These are phyloP conservation scores for Cantharis lateralis DNA, from an alignment of 2,888 invertebrate genomes.

Conservation along the genomic window DNA sequence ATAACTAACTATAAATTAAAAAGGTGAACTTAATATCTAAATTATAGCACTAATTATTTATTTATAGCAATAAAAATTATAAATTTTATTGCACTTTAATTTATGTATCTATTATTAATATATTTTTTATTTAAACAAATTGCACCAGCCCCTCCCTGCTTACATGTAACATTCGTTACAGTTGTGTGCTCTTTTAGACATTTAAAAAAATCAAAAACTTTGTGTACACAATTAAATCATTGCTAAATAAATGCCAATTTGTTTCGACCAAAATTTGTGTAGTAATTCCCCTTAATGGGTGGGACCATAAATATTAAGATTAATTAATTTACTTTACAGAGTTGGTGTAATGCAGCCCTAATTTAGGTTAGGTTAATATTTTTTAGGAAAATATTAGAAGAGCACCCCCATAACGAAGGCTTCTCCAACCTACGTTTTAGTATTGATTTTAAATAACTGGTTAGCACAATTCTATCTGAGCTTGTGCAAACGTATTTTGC, in stretches of 20 bases:
- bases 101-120: neutral
- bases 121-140: neutral
- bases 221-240: neutral
- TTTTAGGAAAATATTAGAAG: neutral
- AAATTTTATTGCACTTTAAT: neutral
- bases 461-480: slow-evolving; percentile 10
- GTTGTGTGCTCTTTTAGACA: neutral
- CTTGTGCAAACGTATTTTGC: neutral
- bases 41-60: neutral
- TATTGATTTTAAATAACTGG: slow-evolving; percentile 18
- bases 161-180: neutral
- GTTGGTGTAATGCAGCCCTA: neutral
- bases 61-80: neutral
- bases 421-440: slow-evolving; percentile 4
- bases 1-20: neutral
- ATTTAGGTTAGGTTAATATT: neutral
- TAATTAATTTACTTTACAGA: neutral
- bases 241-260: neutral
- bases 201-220: neutral
- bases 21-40: neutral
- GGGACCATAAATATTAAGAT: neutral
- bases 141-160: neutral
- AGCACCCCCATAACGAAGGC: neutral
- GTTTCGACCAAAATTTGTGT: neutral
- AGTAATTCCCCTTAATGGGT: neutral